phyloP scores from a whole-genome alignment of 2,113 vertebrate species.

The Columba janthina region DNA sequence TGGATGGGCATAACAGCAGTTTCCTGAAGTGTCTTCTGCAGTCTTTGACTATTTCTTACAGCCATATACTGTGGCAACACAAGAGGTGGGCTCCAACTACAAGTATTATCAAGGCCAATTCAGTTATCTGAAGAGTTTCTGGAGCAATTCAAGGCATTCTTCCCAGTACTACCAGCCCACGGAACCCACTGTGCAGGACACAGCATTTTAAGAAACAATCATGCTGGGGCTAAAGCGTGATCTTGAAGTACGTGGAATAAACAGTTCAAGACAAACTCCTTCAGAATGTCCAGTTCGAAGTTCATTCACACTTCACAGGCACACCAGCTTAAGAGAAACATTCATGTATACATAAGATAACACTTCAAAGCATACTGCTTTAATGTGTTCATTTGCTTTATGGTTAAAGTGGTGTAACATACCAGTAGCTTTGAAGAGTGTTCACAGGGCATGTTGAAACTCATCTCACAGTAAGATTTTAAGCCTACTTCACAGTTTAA shows the following conservation, averaged over 20 bases:
- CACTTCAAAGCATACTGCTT: not conserved
- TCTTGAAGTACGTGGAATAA: constrained; percentile 15
- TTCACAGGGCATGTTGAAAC: not conserved
- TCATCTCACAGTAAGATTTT: not conserved
- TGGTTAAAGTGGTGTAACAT: not conserved
- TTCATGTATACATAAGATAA: not conserved
- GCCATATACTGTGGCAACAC: constrained; percentile 17
- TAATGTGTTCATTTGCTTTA: not conserved
- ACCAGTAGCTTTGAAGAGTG: constrained; percentile 51
- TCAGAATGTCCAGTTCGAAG: not conserved
- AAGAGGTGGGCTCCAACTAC: not conserved
- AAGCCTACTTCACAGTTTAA: constrained; percentile 54
- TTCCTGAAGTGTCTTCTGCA: not conserved
- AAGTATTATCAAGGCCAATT: not conserved
- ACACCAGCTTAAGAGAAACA: not conserved
- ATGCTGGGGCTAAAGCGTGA: constrained; percentile 11
- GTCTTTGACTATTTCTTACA: constrained; percentile 15
- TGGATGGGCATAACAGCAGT: not conserved
- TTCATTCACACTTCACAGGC: not conserved
- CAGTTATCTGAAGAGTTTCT: constrained; percentile 27
- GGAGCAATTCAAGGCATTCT: constrained; percentile 66
- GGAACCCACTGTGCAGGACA: not conserved
- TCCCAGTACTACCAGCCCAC: constrained; percentile 47
- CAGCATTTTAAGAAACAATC: constrained; percentile 4
- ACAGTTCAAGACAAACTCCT: not conserved